Conservation (phyloP, 2,888 invertebrate genomes). For the Drosophila greeni region DNA sequence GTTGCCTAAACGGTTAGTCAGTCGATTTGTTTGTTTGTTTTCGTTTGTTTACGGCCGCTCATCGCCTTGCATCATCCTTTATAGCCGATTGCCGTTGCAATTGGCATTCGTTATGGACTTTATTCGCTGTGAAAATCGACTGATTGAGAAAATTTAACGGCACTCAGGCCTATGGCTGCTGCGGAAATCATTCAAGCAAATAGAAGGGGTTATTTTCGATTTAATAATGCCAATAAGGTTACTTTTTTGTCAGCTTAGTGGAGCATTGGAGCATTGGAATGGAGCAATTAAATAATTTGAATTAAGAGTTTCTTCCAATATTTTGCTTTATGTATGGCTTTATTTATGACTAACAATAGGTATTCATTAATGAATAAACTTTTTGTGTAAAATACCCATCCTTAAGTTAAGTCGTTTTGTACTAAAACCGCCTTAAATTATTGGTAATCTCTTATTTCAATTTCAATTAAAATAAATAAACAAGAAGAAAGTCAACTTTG, state of each 20-base stretch:
- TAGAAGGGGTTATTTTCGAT: neutral
- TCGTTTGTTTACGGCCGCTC: slow-evolving; percentile 40
- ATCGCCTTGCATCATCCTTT: slow-evolving; percentile 34
- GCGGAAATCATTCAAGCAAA: neutral
- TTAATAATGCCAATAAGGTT: neutral
- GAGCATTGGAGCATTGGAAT: too few relatives aligned
- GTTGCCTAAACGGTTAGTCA: slow-evolving; percentile 41
- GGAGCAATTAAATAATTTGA: too few relatives aligned
- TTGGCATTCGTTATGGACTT: slow-evolving; percentile 48
- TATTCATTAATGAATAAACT: too few relatives aligned
- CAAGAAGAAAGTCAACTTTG: too few relatives aligned
- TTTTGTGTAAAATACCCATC: too few relatives aligned
- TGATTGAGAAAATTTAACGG: slow-evolving; percentile 2
- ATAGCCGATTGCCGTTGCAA: slow-evolving; percentile 50
- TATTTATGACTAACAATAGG: too few relatives aligned
- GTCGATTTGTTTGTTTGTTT: slow-evolving; percentile 40
- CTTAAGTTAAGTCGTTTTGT: too few relatives aligned
- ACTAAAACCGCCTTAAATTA: too few relatives aligned
- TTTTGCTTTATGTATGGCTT: too few relatives aligned
- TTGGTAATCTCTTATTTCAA: too few relatives aligned
- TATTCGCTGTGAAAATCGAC: neutral
- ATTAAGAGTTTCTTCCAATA: too few relatives aligned
- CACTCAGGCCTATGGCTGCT: neutral
- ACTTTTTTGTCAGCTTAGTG: neutral
- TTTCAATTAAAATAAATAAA: too few relatives aligned